Evolutionary conservation across 2,888 invertebrate species (phyloP), one percentile per base, ranked within the genome.

Genomic region (Phyllotreta striolata): DNA sequence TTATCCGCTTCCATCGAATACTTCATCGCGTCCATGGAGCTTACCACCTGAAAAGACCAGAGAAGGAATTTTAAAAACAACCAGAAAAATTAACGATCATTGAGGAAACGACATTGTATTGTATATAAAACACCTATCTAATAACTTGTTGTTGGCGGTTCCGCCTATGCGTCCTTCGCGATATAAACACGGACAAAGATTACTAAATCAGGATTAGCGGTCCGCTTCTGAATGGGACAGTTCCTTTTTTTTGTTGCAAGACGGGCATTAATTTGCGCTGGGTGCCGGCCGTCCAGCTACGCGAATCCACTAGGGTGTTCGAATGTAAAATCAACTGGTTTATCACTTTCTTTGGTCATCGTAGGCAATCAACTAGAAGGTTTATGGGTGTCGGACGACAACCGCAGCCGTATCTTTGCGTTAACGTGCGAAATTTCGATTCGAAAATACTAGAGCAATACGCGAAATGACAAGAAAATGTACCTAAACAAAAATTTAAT

Each of bases 1-100:
- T 91, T 91, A 73, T 91, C 91, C 0, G 89, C 89, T 71, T 91
- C 91, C 83, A 91, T 87, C 7, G 90, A 89, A 78, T 91, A 91
- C 76, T 91, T 91, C 89, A 91, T 90, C 10, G 87, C 87, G 76
- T 91, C 91, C 90, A 91, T 90, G 67, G 90, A 86, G 55, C 88
- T 88, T 6, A 88, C 89, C 66, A 91, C 88, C 90, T 90, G 86
- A 0, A 85, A 86, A 49, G 64, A 66, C 56, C 5, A 44, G 56
- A 57, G 49, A 14, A 10, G 12, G 13, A 35, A 14, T 14, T 37
- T 14, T 41, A 41, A 41, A 41, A 39, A 7, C 39, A 39, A 39
- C 39, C 10, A 41, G 41, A 41, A n/a, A n/a, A 10, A n/a, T 41
- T 39, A 39, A 6, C 8, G 12, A 12, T 46, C 12, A 46, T 46